Base-by-base conservation (phyloP, 2,888 invertebrate genomes). In the Volucella bombylans region DNA sequence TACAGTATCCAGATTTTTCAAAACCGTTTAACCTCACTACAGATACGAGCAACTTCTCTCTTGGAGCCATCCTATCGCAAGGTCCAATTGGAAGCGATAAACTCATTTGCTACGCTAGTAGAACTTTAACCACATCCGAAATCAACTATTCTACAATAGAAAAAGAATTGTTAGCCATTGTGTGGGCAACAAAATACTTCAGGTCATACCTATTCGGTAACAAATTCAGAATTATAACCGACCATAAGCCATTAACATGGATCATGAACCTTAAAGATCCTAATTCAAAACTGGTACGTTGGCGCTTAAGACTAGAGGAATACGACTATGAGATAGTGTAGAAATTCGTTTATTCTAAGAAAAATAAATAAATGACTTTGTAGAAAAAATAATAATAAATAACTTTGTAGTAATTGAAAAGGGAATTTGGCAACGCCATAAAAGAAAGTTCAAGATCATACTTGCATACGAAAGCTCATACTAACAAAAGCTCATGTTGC, bases 181-280 rank as follows among this genome's bases (percentile, higher is more conserved):
- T 65, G 11, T 65, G 50, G 65, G 65, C 50, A 14, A 82, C 87
- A 1, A 90, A 90, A 86, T 88, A 90, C 57, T 91, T 90, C 50
- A 52, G 90, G 39, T 89, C 89, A 1, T 90, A 90, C 45, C 39
- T 91, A 4, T 90, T 89, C 47, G 90, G 90, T 3, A 86, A 86
- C 18, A 88, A 88, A 71, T 91, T 92, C 31, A 88, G 73, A 0
- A 90, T 92, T 0, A 87, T 89, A 3, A 92, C 90, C 0, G 92
- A 92, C 65, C 91, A 92, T 77, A 87, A 89, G 64, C 90, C 90
- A 0, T 72, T 91, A 3, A 87, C 87, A 2, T 91, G 90, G 89
- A 57, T 91, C 0, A 89, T 90, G 87, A 88, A 86, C 0, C 45
- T 90, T 0, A 91, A 91, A 86, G 90, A 91, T 4, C 90, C 90